Evolutionary conservation across 2,113 vertebrate species (phyloP).

Genomic region (Spea bombifrons): DNA sequence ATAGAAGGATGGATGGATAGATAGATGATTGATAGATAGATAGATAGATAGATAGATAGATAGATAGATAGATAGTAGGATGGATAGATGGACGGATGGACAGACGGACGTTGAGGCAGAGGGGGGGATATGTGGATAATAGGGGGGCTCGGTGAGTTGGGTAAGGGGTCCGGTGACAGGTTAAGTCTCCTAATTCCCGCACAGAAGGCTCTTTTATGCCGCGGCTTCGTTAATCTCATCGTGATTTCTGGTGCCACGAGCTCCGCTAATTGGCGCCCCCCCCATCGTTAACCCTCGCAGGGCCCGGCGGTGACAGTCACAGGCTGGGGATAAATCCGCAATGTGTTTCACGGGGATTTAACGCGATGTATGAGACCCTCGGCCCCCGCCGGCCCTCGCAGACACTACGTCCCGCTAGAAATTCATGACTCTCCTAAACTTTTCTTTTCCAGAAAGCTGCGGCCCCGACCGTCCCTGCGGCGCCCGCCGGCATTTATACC

Average conservation of each 20-base stretch:
- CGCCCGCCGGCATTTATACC: too few species aligned
- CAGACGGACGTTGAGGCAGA: background rate
- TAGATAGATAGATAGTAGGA: too few species aligned
- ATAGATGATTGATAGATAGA: too few species aligned
- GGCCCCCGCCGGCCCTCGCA: too few species aligned
- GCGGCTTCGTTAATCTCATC: slow-evolving; percentile 25
- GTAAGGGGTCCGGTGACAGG: background rate
- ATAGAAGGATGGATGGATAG: too few species aligned
- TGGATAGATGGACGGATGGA: too few species aligned
- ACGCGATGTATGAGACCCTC: too few species aligned
- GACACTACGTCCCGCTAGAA: too few species aligned
- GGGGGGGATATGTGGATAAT: background rate
- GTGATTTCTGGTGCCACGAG: slow-evolving; percentile 23
- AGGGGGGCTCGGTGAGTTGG: background rate
- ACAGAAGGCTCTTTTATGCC: slow-evolving; percentile 27
- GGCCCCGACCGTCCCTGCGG: background rate
- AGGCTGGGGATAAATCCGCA: background rate
- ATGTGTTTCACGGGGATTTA: background rate
- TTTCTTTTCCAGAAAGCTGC: slow-evolving; percentile 19
- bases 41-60: too few species aligned
- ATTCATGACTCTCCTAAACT: background rate
- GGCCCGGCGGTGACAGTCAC: slow-evolving; percentile 26
- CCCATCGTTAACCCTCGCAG: slow-evolving; percentile 22
- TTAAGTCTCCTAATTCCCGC: slow-evolving; percentile 10
- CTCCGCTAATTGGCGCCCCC: background rate